Evolutionary conservation across 2,113 vertebrate genomes (phyloP).

Genomic region (Odobenus rosmarus): DNA sequence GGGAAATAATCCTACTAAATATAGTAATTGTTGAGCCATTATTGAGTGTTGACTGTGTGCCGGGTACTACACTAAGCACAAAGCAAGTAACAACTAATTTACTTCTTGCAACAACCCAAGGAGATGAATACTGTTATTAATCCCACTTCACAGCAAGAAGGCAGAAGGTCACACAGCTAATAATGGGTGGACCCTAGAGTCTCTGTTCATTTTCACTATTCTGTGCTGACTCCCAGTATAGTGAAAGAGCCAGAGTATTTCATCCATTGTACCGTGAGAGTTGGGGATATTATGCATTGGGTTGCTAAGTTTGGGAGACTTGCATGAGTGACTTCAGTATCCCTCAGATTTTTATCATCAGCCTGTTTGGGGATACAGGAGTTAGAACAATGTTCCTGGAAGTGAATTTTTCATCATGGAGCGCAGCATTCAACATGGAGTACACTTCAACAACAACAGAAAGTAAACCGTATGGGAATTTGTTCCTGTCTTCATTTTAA

Average conservation of each 20-base stretch:
- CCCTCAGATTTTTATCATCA: neutral
- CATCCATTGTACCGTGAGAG: neutral
- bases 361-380: neutral
- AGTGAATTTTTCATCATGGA: neutral
- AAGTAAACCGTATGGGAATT: neutral
- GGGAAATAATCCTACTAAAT: neutral
- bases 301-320: neutral
- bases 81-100: neutral
- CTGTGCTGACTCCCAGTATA: neutral
- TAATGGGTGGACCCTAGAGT: neutral
- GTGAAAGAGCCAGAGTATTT: neutral
- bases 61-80: neutral
- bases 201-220: neutral
- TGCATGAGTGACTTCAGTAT: neutral
- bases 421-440: neutral
- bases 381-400: neutral
- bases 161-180: neutral
- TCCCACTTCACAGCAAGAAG: neutral
- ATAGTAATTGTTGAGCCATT: neutral
- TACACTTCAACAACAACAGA: neutral
- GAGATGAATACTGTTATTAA: neutral
- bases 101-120: neutral
- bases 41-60: neutral
- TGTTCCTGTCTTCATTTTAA: neutral
- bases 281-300: neutral